Evolutionary conservation across 2,797 vertebrate genomes (phyloP).

Genomic region (Tolypeutes matacus): DNA sequence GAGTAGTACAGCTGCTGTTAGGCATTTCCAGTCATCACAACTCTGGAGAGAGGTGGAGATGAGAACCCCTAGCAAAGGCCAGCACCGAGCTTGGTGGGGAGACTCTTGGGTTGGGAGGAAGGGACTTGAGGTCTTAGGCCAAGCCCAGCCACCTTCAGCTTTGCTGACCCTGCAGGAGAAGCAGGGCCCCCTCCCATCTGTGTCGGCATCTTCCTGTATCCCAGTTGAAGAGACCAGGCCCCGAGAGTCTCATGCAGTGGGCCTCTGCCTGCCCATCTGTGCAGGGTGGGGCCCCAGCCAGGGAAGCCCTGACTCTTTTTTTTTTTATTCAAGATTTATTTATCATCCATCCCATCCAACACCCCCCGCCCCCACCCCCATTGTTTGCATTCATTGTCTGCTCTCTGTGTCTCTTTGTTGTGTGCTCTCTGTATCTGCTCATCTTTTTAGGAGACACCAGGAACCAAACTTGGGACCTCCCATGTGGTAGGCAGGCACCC

Average conservation of each 20-base stretch:
- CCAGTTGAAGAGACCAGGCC: neutral
- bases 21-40: neutral
- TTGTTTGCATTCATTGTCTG: no score
- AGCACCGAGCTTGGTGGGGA: neutral
- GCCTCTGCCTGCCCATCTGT: neutral
- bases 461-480: no score
- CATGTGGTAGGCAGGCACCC: no score
- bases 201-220: neutral
- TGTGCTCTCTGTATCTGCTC: no score
- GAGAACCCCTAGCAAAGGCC: neutral
- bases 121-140: neutral
- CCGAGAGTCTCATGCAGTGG: rapidly evolving
- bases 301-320: neutral
- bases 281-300: neutral
- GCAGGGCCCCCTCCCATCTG: rapidly evolving
- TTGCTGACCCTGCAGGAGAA: no score
- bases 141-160: neutral
- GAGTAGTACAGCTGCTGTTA: neutral
- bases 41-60: neutral
- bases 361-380: no score
- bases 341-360: no score
- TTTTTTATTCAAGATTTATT: no score
- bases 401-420: no score
- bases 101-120: rapidly evolving
- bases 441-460: no score